These are phyloP conservation scores for Conus betulinus DNA, from an alignment of 1,140 invertebrate genomes.

Conservation along the genomic window DNA sequence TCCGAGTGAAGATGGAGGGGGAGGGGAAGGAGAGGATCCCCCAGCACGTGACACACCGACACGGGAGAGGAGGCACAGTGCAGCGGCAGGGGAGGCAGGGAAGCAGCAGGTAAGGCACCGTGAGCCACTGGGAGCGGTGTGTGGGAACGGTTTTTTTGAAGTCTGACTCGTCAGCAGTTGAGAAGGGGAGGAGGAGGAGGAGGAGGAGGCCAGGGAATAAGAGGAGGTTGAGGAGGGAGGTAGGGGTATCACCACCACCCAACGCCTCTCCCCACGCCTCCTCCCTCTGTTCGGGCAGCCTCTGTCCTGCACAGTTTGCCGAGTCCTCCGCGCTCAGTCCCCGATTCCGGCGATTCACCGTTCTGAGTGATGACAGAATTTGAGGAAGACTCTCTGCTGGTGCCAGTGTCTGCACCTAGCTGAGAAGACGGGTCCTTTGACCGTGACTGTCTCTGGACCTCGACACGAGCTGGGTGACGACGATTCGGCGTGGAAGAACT, in stretches of 20 bases:
- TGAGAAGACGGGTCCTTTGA: neutral
- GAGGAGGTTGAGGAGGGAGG: neutral
- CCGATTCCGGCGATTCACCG: too few relatives aligned
- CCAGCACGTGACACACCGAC: too few relatives aligned
- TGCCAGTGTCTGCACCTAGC: neutral
- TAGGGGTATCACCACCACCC: neutral
- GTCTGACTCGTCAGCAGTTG: neutral
- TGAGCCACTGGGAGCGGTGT: too few relatives aligned
- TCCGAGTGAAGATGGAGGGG: too few relatives aligned
- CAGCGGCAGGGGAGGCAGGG: too few relatives aligned
- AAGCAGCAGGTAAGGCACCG: too few relatives aligned
- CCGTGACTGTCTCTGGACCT: neutral
- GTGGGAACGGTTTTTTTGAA: neutral
- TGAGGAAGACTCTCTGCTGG: neutral
- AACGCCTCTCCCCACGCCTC: neutral
- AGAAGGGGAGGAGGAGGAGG: neutral
- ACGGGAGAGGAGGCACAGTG: too few relatives aligned
- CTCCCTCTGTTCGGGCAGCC: neutral
- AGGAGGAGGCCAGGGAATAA: neutral
- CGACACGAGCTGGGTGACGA: too few relatives aligned
- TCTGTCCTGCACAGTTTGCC: conserved; percentile 23
- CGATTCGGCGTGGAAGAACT: neutral
- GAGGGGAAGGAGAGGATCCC: too few relatives aligned
- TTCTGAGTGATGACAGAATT: neutral
- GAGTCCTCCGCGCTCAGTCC: neutral